phyloP scores from a whole-genome alignment of 2,888 invertebrate genomes.

The Hylaea fasciaria region DNA sequence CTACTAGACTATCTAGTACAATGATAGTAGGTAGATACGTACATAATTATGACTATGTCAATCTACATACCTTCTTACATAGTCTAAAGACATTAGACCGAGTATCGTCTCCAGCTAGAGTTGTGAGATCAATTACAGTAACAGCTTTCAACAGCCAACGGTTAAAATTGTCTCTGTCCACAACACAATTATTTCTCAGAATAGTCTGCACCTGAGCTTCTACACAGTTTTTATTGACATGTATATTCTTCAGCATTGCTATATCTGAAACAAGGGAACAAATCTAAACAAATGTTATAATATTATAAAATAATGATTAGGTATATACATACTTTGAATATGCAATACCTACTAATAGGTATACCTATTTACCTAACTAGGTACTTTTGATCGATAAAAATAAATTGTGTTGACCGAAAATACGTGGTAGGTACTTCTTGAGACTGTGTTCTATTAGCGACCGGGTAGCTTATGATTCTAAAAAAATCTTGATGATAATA shows the following conservation, averaged over 20 bases:
- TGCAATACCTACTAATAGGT: no score
- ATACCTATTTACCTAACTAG: no score
- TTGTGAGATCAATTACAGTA: conserved; percentile 96
- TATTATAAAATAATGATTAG: no score
- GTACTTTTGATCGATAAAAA: no score
- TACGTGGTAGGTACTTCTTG: no score
- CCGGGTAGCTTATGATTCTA: no score
- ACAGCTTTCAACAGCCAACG: conserved; percentile 93
- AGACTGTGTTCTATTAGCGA: no score
- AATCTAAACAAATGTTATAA: no score
- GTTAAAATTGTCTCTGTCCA: conserved; percentile 82
- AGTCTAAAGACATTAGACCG: conserved; percentile 90
- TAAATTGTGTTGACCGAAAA: neutral
- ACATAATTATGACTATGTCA: neutral
- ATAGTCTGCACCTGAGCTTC: conserved; percentile 66
- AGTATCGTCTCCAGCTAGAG: conserved; percentile 93
- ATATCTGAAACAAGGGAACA: conserved; percentile 50
- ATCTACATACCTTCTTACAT: conserved; percentile 92
- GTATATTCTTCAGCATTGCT: conserved; percentile 53
- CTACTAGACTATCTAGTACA: no score
- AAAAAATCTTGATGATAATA: no score
- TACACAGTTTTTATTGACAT: conserved; percentile 64
- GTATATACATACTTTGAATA: no score
- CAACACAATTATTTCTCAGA: conserved; percentile 61
- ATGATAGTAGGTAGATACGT: neutral